Evolutionary conservation across 2,888 invertebrate genomes (phyloP), one percentile per base, ranked within the genome.

Genomic region (Aphodius granarius): DNA sequence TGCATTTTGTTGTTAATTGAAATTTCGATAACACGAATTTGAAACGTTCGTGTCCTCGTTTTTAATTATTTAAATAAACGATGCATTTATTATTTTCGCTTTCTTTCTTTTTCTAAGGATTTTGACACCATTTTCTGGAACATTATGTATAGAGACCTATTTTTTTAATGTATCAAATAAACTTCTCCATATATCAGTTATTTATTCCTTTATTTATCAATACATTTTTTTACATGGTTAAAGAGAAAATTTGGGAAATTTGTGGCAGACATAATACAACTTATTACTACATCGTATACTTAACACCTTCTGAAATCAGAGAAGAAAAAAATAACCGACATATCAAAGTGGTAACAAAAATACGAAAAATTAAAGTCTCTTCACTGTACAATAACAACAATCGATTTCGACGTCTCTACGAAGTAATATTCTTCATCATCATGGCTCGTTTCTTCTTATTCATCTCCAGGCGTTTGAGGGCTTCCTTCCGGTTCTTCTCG

Each of bases 401-500:
- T 43, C 4, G 43, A 13, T 43, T 43, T 43, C 43, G 43, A 2
- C 43, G 6, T 43, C 13, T 64, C 20, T 72, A 72, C 15, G 72
- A 66, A 63, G 62, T 71, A 62, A 75, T 75, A 23, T 73, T 68
- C 73, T 73, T 66, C 16, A 74, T 73, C 23, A 62, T 70, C 63
- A 63, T 76, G 16, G 76, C 72, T 43, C 76, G 75, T 78, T 83
- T 84, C 77, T 80, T 82, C 75, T 83, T 80, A 75, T 79, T 84
- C 73, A 83, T 75, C 79, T 85, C 84, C 71, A 86, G 76, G 75
- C 84, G 78, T 77, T 83, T 86, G 63, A 87, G 77, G 64, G 87
- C 87, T 79, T 86, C 85, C 77, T 80, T 82, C 74, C 86, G 79
- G 72, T 87, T 87, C 73, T 79, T 81, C 79, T 87, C 86, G n/a